Percentiles rank a stretch among this genome's conserved stretches.
Conservation (phyloP, 2,888 invertebrate genomes). For the Drymonia ruficornis region DNA sequence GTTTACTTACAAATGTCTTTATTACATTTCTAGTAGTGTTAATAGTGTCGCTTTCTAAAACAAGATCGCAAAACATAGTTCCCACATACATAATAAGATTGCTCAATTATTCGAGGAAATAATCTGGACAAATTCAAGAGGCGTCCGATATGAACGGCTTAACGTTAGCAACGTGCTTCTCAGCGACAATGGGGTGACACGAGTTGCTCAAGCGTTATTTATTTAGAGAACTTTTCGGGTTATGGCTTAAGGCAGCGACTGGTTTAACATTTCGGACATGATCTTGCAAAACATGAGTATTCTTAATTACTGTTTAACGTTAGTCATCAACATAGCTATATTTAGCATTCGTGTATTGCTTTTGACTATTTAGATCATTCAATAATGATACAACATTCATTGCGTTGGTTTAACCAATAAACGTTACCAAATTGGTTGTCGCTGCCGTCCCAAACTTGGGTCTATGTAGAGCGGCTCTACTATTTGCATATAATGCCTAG, state of each 20-base stretch:
- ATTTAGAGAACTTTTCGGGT: slow-evolving; percentile 52
- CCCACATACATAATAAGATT: slow-evolving; percentile 59
- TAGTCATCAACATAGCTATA: not conserved
- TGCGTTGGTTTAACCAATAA: not conserved
- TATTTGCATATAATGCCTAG: slow-evolving; percentile 77
- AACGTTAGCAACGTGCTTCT: slow-evolving; percentile 42
- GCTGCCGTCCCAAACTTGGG: slow-evolving; percentile 59
- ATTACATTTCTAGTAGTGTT: slow-evolving; percentile 44
- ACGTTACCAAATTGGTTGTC: slow-evolving; percentile 43
- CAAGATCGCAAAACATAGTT: slow-evolving; percentile 39
- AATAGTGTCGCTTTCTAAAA: slow-evolving; percentile 40
- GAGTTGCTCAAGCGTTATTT: slow-evolving; percentile 66
- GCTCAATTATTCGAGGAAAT: slow-evolving; percentile 51
- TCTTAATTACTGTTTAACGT: not conserved
- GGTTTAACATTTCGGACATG: slow-evolving; percentile 11
- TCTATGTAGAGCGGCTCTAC: slow-evolving; percentile 54
- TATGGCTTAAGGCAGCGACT: slow-evolving; percentile 49
- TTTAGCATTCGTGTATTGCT: not conserved
- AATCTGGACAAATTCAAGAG: slow-evolving; percentile 54
- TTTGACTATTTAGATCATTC: not conserved
- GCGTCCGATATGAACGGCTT: slow-evolving; percentile 38
- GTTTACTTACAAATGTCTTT: slow-evolving; percentile 47
- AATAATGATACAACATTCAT: not conserved
- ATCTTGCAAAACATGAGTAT: not conserved
- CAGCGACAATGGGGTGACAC: slow-evolving; percentile 61